Base-by-base conservation (phyloP, 35 echinoderm and acorn worm species). In the Chiridota heheva region DNA sequence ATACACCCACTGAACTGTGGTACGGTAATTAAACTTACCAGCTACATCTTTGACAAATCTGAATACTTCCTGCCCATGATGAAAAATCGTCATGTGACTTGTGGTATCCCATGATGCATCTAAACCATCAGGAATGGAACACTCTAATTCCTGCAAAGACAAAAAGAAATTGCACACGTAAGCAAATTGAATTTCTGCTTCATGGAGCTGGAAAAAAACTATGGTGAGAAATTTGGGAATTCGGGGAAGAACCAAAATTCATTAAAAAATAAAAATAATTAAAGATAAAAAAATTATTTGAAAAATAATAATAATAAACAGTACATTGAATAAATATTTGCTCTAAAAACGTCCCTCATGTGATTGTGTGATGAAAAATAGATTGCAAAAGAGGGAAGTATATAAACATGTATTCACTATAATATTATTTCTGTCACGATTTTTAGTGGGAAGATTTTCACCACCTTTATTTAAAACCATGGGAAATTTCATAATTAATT, bases 61-160 rank as follows among this genome's bases (percentile, higher is more conserved):
- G 13, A 63, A 35, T 27, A 98, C 35, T 44, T 98, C 89, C 70
- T 92, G 86, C 44, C 77, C 65, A 60, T 91, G 89, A 60, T 98
- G 95, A 55, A 76, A 98, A 38, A 98, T 80, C 25, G 84, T 98
- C 95, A 98, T 91, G 86, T 97, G 95, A 92, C 79, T 88, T 13
- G 89, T 92, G 15, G 95, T 91, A 62, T 87, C 82, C 95, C 95
- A 98, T 30, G 73, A 83, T 51, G 75, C 84, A 33, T 39, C 72
- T 45, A 80, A 76, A 20, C 69, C 81, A 43, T 96, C 82, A 20
- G 73, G 76, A 76, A 96, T 79, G 44, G 68, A 28, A 17, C 76
- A 82, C 25, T 38, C 76, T 42, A 96, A 53, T 24, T 73, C 83
- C 92, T 96, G 82, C 4, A 74, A 59, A 25, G 1, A 35, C n/a